These are phyloP conservation scores for Sebastes jordani DNA, from an alignment of 2,797 vertebrate genomes.

Conservation along the genomic window DNA sequence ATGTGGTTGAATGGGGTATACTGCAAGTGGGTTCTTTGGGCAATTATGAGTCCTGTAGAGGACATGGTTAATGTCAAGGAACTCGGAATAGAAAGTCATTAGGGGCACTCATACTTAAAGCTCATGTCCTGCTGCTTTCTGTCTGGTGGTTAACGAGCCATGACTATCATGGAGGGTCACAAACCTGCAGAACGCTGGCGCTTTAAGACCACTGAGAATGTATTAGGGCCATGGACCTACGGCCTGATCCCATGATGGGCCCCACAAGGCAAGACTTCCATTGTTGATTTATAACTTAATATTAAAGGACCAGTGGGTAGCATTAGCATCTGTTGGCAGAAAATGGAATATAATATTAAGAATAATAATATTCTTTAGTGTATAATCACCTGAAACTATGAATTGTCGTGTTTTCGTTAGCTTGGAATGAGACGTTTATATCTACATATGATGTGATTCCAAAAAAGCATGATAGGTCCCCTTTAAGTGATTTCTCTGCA, in stretches of 20 bases:
- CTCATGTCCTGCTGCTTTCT: not conserved
- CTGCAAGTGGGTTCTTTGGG: not conserved
- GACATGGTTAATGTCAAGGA: constrained; percentile 5
- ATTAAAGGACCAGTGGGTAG: not conserved
- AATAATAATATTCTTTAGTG: too few species aligned
- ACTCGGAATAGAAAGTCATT: constrained; percentile 12
- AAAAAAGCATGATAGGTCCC: too few species aligned
- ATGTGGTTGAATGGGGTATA: not conserved
- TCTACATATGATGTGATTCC: too few species aligned
- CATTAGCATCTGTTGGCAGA: not conserved
- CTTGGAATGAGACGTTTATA: too few species aligned
- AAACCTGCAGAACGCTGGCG: not conserved
- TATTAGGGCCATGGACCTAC: not conserved
- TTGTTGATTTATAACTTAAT: not conserved
- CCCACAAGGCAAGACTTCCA: not conserved
- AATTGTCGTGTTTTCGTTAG: too few species aligned
- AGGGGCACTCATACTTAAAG: not conserved
- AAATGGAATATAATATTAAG: not conserved
- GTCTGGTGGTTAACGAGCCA: constrained; percentile 17
- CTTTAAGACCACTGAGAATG: not conserved
- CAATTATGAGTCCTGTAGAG: not conserved
- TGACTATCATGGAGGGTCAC: not conserved
- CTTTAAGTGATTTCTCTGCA: not conserved
- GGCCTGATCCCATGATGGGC: not conserved
- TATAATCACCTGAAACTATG: too few species aligned